Evolutionary conservation across 2,888 invertebrate species (phyloP), one percentile per base, ranked within the genome.

Genomic region (Drosophila percnosoma): DNA sequence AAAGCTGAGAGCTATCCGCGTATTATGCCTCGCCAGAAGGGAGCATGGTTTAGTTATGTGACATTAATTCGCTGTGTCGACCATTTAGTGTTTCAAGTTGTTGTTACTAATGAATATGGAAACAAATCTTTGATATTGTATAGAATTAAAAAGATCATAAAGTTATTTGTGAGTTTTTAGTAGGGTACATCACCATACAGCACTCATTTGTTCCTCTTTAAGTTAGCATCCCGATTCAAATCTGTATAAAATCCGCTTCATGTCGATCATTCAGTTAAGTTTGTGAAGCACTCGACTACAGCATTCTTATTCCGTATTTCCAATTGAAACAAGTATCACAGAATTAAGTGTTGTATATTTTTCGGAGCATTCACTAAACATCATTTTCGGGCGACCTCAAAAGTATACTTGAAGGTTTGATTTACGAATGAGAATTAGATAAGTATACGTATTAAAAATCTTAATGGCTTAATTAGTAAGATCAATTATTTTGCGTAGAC

Each of bases 1-100:
- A 51, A 59, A 53, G 18, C 5, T 52, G 55, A 62, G 24, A 73
- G 8, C 36, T 11, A 72, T 75, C 72, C 67, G 72, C 76, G 72
- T 75, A 18, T 11, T 10, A 13, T n/a, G 24, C 13, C 34, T 13
- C 13, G 13, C 13, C 13, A 34, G 34, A 34, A 18, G 51, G 34
- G 34, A 34, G 34, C 6, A 15, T 13, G 2, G 13, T 13, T 6
- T 34, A 15, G 5, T 34, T 34, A 6, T 34, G 34, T 34, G 34
- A 34, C 6, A 15, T 34, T 34, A 15, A 34, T 15, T 36, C 15
- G 6, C 36, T 36, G 36, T 36, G 15, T 15, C 15, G 6, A 13
- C 4, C 6, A 36, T 36, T 36, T 5, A 15, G 36, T 36, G 15
- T 31, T 31, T 31, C 10, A 31, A 31, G 10, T 31, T 31, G 3